These are phyloP conservation scores for Salvator merianae DNA, from an alignment of 2,113 vertebrate genomes.

Conservation along the genomic window DNA sequence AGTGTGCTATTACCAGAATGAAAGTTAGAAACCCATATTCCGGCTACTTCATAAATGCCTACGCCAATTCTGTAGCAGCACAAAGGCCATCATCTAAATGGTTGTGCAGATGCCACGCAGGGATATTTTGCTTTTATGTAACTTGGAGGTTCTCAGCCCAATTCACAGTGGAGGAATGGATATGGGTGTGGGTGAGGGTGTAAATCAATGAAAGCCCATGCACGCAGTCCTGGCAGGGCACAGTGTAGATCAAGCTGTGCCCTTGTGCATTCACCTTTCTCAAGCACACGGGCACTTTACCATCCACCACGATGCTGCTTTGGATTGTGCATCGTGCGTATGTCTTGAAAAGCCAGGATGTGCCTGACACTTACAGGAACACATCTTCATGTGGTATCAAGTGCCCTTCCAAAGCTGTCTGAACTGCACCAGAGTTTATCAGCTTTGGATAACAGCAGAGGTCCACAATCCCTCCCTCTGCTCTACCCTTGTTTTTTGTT, in stretches of 20 bases:
- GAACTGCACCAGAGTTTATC: background rate
- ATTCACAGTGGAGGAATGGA: too few species aligned
- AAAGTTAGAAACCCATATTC: too few species aligned
- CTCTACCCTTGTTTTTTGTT: too few species aligned
- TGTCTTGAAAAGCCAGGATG: background rate
- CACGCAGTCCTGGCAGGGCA: background rate
- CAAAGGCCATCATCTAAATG: background rate
- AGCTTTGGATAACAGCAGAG: background rate
- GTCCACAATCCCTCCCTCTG: background rate
- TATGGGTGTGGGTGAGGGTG: too few species aligned
- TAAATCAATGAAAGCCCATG: too few species aligned
- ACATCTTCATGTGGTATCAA: too few species aligned
- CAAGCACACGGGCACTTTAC: too few species aligned
- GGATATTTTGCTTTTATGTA: background rate
- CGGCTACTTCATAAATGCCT: background rate
- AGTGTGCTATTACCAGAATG: too few species aligned
- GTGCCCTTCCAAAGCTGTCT: background rate
- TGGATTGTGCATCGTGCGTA: background rate
- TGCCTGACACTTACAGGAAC: background rate
- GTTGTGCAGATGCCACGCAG: background rate
- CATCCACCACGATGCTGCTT: background rate
- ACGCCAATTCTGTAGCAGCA: fast-evolving
- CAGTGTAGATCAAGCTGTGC: background rate
- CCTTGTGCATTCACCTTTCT: too few species aligned
- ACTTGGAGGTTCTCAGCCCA: background rate